Evolutionary conservation across 2,113 vertebrate genomes (phyloP), one percentile per base, ranked within the genome.

Genomic region (Echinops telfairi): DNA sequence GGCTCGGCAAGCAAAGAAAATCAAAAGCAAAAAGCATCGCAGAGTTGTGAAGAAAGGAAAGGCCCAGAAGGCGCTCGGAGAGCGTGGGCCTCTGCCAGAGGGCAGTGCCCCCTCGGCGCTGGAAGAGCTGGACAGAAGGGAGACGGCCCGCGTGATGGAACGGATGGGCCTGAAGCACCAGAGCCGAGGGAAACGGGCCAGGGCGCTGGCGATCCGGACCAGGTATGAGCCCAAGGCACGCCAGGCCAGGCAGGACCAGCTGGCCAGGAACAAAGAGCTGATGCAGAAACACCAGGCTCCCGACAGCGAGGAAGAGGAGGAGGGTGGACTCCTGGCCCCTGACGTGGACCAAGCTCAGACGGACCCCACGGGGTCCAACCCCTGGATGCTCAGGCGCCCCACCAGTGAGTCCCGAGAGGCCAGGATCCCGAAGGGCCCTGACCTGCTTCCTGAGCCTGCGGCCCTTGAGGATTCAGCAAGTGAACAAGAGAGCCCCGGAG

Each of bases 131-230:
- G 97, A 98, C 80, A 99, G 98, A 97, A 98, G 99, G 33, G 98
- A 99, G 95, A 94, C 97, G 95, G 97, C 98, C 85, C 97, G 99
- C 81, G 99, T 99, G 97, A 96, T 99, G 98, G 99, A 99, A 90
- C 98, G 99, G 93, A 99, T 99, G 99, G 99, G 98, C 0, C 98
- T 99, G 3, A 99, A 99, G 90, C 99, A 99, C 96, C 99, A 99
- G 96, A 99, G 99, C 98, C 99, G 98, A 76, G 98, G 99, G 2
- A 99, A 99, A 83, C 99, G 99, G 99, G 99, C 99, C 86, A 98
- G 98, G 80, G 99, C 99, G 5, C 99, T 98, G 92, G 98, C 98
- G 31, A 98, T 99, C 90, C 98, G 99, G 98, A 99, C 99, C 0
- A 99, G 99, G 89, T 99, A 99, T 0, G 99, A 99, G 58, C 93